A percentile compares a stretch with the other conserved stretches of the same genome.
These are phyloP conservation scores for Prunella strophiata DNA, from an alignment of 2,797 vertebrate genomes.

Conservation along the genomic window DNA sequence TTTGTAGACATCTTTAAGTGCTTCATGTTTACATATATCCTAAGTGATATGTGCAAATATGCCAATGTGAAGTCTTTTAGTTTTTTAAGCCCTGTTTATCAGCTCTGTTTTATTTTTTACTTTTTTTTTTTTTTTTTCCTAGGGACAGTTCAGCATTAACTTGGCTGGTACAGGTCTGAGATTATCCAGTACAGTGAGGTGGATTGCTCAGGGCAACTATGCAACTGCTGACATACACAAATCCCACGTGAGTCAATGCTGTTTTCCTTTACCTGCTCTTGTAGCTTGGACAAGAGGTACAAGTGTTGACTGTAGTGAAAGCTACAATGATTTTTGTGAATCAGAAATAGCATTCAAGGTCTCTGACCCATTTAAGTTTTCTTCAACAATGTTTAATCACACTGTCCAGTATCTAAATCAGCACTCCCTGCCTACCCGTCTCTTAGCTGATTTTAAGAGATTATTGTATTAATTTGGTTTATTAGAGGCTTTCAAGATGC, in stretches of 20 bases:
- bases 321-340: background rate
- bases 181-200: constrained; percentile 86
- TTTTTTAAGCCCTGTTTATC: background rate
- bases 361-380: background rate
- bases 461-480: background rate
- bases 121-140: background rate
- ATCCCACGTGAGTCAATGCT: constrained; percentile 84
- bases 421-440: background rate
- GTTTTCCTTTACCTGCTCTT: background rate
- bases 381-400: background rate
- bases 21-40: background rate
- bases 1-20: background rate
- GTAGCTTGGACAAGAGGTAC: background rate
- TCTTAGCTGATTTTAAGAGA: background rate
- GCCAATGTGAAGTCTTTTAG: background rate
- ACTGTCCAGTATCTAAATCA: background rate
- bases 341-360: background rate
- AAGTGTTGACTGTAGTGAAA: background rate
- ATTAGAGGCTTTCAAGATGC: background rate
- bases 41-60: background rate
- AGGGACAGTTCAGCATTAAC: constrained; percentile 98
- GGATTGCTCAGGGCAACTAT: constrained; percentile 93
- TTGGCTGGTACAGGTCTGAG: constrained; percentile 90
- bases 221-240: constrained; percentile 89
- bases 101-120: background rate